Percentiles rank a stretch among this genome's conserved stretches.
These are phyloP conservation scores for Selene dorsalis DNA, from an alignment of 2,797 vertebrate genomes.

Conservation along the genomic window DNA sequence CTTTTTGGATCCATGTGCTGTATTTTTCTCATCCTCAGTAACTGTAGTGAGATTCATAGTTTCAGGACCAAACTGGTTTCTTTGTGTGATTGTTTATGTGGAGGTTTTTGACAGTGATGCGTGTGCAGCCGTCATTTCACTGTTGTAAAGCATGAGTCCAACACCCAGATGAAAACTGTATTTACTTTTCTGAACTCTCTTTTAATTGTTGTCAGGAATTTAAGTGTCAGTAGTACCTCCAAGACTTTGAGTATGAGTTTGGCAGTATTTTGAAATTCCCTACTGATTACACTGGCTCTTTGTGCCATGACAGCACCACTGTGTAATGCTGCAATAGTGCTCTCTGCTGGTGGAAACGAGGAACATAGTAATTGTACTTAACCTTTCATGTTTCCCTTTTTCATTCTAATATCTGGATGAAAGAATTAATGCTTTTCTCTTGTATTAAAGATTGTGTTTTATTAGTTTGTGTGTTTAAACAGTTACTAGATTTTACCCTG, in stretches of 20 bases:
- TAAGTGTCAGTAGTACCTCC: conserved; percentile 46
- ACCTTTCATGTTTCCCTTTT: conserved; percentile 23
- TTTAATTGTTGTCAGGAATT: conserved; percentile 47
- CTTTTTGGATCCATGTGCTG: conserved; percentile 64
- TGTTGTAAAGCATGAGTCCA: conserved; percentile 25
- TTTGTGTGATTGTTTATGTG: conserved; percentile 55
- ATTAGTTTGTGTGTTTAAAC: conserved; percentile 2
- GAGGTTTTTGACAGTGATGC: conserved; percentile 38
- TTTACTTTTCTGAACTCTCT: conserved; percentile 30
- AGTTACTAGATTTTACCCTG: not conserved
- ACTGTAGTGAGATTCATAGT: conserved; percentile 55
- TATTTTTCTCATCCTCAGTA: conserved; percentile 70
- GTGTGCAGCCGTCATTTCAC: conserved; percentile 35
- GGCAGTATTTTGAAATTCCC: conserved; percentile 52
- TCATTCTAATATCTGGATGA: not conserved
- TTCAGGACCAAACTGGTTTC: conserved; percentile 52
- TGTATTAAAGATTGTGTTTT: conserved; percentile 1
- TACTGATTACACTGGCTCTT: conserved; percentile 59
- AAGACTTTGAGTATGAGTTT: conserved; percentile 50
- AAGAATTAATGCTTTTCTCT: not conserved
- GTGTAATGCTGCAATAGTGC: conserved; percentile 76
- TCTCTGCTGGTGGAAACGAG: conserved; percentile 79
- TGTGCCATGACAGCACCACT: conserved; percentile 37
- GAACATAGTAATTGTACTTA: conserved; percentile 10
- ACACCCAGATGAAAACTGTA: conserved; percentile 24